These are phyloP conservation scores for Congeria kusceri DNA, from an alignment of 2,888 invertebrate species.

Conservation along the genomic window DNA sequence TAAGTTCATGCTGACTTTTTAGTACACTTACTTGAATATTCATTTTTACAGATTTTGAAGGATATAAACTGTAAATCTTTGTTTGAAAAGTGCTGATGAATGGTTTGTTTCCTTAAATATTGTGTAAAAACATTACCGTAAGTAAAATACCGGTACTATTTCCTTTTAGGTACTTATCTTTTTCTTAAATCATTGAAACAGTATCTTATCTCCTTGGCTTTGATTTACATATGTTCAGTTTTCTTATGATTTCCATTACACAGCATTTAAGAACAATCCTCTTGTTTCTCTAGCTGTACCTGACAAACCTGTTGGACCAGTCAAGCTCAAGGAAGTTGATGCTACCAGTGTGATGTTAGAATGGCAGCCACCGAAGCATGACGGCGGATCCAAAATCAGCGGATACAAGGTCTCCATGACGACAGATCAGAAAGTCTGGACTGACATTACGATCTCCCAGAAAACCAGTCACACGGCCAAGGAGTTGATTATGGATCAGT, in stretches of 20 bases:
- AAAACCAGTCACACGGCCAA: conserved; percentile 76
- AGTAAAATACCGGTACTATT: too few species aligned
- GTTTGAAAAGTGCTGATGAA: too few species aligned
- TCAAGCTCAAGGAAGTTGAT: conserved; percentile 73
- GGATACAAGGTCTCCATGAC: conserved; percentile 82
- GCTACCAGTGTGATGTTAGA: conserved; percentile 77
- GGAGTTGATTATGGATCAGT: conserved; percentile 77
- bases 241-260: neutral
- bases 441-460: conserved; percentile 96
- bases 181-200: neutral
- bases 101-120: too few species aligned
- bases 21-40: too few species aligned
- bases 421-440: conserved; percentile 93
- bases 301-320: conserved; percentile 79
- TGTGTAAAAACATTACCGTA: too few species aligned
- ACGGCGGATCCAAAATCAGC: conserved; percentile 84
- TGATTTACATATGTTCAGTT: neutral
- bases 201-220: neutral
- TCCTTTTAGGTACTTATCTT: neutral
- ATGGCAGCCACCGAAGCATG: conserved; percentile 85
- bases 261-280: too few species aligned
- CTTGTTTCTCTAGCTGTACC: conserved; percentile 72
- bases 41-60: too few species aligned
- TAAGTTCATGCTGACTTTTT: too few species aligned
- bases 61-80: too few species aligned